phyloP scores from a whole-genome alignment of 2,888 invertebrate species.

The Lasioglossum villosulum region DNA sequence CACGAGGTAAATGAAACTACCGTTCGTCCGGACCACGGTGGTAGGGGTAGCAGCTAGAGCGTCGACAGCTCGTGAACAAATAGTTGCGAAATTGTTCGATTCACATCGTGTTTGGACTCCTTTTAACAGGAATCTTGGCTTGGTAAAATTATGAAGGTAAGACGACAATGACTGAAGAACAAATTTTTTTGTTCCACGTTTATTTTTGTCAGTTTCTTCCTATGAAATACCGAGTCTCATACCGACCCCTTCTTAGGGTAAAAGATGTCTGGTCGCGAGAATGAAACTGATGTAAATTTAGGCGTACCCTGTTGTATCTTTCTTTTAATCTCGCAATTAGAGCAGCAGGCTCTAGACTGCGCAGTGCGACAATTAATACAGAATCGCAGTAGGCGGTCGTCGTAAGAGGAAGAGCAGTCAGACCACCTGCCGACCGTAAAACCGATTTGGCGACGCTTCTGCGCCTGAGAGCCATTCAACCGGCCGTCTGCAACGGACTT shows the following conservation, averaged over 20 bases:
- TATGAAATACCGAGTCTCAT: background rate
- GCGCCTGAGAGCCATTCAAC: conserved; percentile 79
- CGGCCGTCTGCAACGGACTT: conserved; percentile 79
- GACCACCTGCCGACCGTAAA: conserved; percentile 71
- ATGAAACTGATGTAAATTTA: background rate
- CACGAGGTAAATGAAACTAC: background rate
- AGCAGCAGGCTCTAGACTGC: background rate
- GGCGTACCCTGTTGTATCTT: conserved; percentile 26
- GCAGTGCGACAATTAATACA: conserved; percentile 44
- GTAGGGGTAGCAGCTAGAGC: background rate
- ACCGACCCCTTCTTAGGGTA: background rate
- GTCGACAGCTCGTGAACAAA: background rate
- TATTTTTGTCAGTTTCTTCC: background rate
- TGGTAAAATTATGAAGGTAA: background rate
- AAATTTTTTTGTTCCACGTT: background rate
- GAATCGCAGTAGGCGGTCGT: conserved; percentile 31
- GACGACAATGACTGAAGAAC: background rate
- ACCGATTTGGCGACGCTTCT: conserved; percentile 74
- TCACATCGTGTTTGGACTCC: background rate
- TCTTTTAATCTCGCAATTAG: conserved; percentile 69
- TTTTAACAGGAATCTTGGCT: background rate
- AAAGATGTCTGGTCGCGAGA: background rate
- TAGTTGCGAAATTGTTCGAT: background rate
- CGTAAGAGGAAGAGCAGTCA: conserved; percentile 61
- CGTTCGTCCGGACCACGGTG: background rate